These are phyloP conservation scores for Lepidostoma basale DNA, from an alignment of 1,140 invertebrate species.

Conservation along the genomic window DNA sequence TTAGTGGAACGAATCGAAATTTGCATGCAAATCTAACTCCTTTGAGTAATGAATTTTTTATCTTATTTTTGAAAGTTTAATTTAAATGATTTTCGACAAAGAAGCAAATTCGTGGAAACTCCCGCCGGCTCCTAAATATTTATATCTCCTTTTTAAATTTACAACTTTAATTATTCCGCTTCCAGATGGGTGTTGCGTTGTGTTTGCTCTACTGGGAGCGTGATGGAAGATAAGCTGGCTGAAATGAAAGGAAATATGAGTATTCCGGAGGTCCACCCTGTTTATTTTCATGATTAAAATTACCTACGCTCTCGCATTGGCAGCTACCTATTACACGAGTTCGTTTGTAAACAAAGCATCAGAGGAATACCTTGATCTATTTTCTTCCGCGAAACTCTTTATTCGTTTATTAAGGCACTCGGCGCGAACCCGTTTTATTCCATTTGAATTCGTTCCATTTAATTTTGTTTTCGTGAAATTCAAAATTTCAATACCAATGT, in stretches of 20 bases:
- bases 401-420: too few species aligned
- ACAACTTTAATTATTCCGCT: conserved; percentile 38
- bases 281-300: conserved; percentile 19
- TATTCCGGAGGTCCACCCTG: background rate
- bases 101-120: conserved; percentile 39
- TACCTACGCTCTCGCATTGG: too few species aligned
- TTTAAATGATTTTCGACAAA: conserved; percentile 21
- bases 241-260: conserved; percentile 10
- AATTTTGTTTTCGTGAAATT: too few species aligned
- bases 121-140: conserved; percentile 41
- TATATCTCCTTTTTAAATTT: conserved; percentile 42
- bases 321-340: too few species aligned
- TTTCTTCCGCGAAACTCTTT: too few species aligned
- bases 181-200: conserved; percentile 6
- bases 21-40: conserved; percentile 15
- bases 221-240: conserved; percentile 1
- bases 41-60: conserved; percentile 21
- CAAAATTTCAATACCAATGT: too few species aligned
- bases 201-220: conserved; percentile 3
- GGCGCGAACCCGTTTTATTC: too few species aligned
- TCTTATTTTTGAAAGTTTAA: conserved; percentile 7
- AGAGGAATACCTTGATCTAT: too few species aligned
- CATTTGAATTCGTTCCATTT: too few species aligned
- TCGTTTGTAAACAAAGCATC: too few species aligned
- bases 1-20: conserved; percentile 11